Conservation (phyloP, 2,113 vertebrate genomes). For the Australoheros scitulus region DNA sequence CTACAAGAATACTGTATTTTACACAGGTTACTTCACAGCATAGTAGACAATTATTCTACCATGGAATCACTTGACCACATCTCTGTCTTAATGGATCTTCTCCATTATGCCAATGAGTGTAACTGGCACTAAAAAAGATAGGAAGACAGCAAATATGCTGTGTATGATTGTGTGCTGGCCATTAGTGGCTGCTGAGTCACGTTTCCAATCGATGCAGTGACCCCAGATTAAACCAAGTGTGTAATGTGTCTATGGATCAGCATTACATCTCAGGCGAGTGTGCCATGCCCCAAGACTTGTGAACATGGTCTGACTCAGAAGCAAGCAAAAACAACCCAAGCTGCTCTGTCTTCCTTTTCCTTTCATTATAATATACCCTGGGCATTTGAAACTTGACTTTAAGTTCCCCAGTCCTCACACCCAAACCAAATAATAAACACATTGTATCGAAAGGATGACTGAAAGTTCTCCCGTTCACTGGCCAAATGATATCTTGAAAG, state of each 20-base stretch:
- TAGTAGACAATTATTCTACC: not conserved
- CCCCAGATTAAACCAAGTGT: constrained; percentile 22
- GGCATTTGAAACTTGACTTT: not conserved
- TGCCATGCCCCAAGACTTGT: not conserved
- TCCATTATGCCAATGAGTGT: not conserved
- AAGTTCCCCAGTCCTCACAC: not conserved
- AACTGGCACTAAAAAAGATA: not conserved
- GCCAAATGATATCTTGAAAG: not conserved
- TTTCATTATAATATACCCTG: not conserved
- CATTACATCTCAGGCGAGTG: constrained; percentile 2
- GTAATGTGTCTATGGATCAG: not conserved
- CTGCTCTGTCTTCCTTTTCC: not conserved
- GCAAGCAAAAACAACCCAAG: not conserved
- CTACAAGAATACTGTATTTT: not conserved
- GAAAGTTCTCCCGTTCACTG: not conserved
- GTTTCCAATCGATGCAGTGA: constrained; percentile 16
- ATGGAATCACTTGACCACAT: not conserved
- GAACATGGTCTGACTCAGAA: not conserved
- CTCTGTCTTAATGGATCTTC: not conserved
- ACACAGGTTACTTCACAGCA: not conserved
- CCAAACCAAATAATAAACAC: not conserved
- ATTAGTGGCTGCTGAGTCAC: constrained; percentile 38
- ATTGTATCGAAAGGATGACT: not conserved
- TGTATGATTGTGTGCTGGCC: not conserved
- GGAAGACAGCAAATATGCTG: not conserved